phyloP scores from a whole-genome alignment of 2,113 vertebrate genomes.

The Callionymus lyra region DNA sequence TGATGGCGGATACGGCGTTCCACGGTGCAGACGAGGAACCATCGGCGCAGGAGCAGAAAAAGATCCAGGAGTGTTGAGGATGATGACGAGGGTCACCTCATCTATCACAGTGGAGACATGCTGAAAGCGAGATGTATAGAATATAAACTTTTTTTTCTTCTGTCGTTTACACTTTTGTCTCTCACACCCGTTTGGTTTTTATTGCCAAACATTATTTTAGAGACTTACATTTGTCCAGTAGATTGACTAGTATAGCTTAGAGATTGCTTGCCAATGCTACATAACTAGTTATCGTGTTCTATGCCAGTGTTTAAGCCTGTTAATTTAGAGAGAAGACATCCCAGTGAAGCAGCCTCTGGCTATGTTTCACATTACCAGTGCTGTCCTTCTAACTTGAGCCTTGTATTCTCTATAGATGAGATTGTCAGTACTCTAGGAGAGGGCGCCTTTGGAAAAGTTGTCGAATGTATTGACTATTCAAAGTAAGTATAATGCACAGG shows the following conservation, averaged over 20 bases:
- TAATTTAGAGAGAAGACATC: constrained; percentile 28
- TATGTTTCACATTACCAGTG: constrained; percentile 21
- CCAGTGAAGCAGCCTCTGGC: constrained; percentile 37
- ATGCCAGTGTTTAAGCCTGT: constrained; percentile 30
- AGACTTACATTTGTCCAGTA: constrained; percentile 38
- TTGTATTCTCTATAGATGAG: constrained; percentile 85
- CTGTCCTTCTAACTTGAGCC: constrained; percentile 53
- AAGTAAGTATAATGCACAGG: constrained; percentile 54
- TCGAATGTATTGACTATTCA: constrained; percentile 87
- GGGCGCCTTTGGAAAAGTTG: constrained; percentile 97
- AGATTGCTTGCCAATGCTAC: constrained; percentile 35
- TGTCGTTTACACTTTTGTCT: constrained; percentile 63
- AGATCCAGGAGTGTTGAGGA: constrained; percentile 91
- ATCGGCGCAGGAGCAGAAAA: constrained; percentile 75
- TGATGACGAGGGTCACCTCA: constrained; percentile 98
- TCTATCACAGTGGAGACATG: constrained; percentile 97
- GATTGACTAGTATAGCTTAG: constrained; percentile 23
- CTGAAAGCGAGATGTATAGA: constrained; percentile 94
- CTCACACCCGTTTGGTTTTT: constrained; percentile 63
- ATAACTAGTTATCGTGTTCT: constrained; percentile 25
- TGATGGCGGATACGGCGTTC: constrained; percentile 71
- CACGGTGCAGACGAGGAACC: constrained; percentile 83
- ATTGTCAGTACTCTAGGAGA: constrained; percentile 92
- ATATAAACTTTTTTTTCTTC: constrained; percentile 77
- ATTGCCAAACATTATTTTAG: constrained; percentile 45